Evolutionary conservation across 2,797 vertebrate genomes (phyloP).

Genomic region (Amniataba percoides): DNA sequence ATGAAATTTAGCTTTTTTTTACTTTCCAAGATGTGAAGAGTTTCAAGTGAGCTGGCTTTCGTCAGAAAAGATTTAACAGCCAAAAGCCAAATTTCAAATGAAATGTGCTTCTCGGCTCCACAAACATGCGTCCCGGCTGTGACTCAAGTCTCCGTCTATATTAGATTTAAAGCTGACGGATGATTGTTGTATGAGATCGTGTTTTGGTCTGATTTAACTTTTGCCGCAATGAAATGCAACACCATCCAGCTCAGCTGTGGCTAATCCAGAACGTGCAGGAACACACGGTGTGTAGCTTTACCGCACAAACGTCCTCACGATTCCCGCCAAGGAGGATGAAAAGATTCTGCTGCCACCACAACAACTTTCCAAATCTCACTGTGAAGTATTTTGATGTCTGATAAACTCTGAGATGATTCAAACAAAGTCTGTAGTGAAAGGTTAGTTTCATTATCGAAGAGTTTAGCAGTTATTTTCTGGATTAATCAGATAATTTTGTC

Average conservation of each 20-base stretch:
- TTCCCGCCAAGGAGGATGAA: background rate
- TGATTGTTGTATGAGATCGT: background rate
- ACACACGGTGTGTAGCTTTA: too few relatives aligned
- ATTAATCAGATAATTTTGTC: background rate
- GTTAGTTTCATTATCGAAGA: background rate
- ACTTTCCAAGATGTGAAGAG: conserved; percentile 18
- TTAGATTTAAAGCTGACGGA: background rate
- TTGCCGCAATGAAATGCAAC: background rate
- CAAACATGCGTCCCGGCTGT: background rate
- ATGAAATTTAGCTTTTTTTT: conserved; percentile 24
- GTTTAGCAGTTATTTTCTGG: background rate
- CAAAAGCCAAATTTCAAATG: conserved; percentile 3
- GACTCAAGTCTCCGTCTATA: background rate
- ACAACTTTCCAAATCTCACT: background rate
- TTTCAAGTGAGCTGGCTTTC: conserved; percentile 14
- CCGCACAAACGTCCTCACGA: too few relatives aligned
- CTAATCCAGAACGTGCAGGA: background rate
- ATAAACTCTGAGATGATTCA: background rate
- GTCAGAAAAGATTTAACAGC: conserved; percentile 1
- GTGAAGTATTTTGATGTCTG: background rate
- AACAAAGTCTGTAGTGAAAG: background rate
- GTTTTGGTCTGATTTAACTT: background rate
- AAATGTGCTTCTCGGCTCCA: background rate
- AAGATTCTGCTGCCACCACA: background rate
- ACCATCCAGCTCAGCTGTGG: background rate